These are phyloP conservation scores for Fopius arisanus DNA, from an alignment of 1,140 invertebrate genomes.

Conservation along the genomic window DNA sequence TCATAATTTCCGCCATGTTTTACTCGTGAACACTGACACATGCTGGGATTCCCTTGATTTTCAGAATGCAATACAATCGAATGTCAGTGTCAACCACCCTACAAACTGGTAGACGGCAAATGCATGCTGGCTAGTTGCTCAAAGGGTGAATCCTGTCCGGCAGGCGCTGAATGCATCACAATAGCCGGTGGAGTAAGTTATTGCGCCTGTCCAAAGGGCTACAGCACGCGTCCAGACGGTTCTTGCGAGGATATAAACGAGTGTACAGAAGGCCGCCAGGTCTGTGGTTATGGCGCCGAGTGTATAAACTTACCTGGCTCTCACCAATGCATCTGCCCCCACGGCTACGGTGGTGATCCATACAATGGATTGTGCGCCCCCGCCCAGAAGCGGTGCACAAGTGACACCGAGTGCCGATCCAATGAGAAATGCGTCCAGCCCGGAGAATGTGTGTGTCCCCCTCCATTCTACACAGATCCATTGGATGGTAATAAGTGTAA, in stretches of 20 bases:
- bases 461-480: slow-evolving; percentile 85
- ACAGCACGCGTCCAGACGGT: slow-evolving; percentile 75
- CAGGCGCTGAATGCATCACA: slow-evolving; percentile 85
- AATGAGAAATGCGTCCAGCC: slow-evolving; percentile 92
- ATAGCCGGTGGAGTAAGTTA: slow-evolving; percentile 90
- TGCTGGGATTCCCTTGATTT: too few relatives aligned
- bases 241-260: slow-evolving; percentile 86
- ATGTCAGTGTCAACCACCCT: slow-evolving; percentile 87
- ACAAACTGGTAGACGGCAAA: slow-evolving; percentile 80
- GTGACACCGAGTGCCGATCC: slow-evolving; percentile 80
- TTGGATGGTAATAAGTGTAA: slow-evolving; percentile 84
- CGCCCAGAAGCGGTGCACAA: slow-evolving; percentile 80
- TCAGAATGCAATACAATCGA: slow-evolving; percentile 80
- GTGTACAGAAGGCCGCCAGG: slow-evolving; percentile 77
- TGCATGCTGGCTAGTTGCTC: slow-evolving; percentile 87
- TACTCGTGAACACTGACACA: too few relatives aligned
- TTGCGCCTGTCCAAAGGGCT: slow-evolving; percentile 86
- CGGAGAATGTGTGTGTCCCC: slow-evolving; percentile 87
- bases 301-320: slow-evolving; percentile 84
- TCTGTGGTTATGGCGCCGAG: slow-evolving; percentile 85
- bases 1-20: too few relatives aligned
- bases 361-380: slow-evolving; percentile 76
- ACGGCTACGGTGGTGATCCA: slow-evolving; percentile 73
- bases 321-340: slow-evolving; percentile 82
- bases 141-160: slow-evolving; percentile 77